A percentile compares a stretch with the other conserved stretches of the same genome.
phyloP scores from a whole-genome alignment of 2,113 vertebrate species.

The Rhineura floridana region DNA sequence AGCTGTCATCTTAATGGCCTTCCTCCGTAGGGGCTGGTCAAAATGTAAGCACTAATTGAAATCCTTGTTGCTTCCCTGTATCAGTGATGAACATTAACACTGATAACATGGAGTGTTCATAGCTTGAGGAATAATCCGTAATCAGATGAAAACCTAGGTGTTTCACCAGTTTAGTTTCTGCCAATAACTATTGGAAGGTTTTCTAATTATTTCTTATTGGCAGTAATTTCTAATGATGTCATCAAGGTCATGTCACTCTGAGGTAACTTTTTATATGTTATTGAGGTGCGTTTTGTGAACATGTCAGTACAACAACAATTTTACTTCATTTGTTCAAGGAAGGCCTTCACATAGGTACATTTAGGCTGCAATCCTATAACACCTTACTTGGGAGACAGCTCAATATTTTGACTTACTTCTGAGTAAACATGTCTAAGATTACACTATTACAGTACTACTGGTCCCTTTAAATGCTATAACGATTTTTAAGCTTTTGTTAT shows the following conservation, averaged over 20 bases:
- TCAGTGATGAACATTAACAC: neutral
- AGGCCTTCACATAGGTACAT: neutral
- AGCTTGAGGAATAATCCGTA: neutral
- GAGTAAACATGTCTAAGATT: neutral
- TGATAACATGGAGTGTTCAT: neutral
- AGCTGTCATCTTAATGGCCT: neutral
- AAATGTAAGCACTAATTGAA: neutral
- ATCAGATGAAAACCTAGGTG: neutral
- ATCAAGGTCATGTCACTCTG: neutral
- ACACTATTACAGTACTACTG: neutral
- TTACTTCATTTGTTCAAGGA: neutral
- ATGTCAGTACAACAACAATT: neutral
- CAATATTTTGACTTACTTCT: neutral
- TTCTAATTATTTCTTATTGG: neutral
- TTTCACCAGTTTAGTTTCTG: neutral
- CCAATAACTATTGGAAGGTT: neutral
- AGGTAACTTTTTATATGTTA: neutral
- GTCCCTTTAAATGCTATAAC: neutral
- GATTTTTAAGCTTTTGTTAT: neutral
- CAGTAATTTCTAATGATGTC: neutral
- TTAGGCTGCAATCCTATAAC: neutral
- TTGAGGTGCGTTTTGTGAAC: neutral
- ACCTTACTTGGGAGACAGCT: neutral
- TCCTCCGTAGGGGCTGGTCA: neutral
- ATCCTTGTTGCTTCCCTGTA: neutral